Percentiles rank a stretch among this genome's conserved stretches.
phyloP scores from a whole-genome alignment of 2,888 invertebrate genomes.

The Cryptocheilus praepositus region DNA sequence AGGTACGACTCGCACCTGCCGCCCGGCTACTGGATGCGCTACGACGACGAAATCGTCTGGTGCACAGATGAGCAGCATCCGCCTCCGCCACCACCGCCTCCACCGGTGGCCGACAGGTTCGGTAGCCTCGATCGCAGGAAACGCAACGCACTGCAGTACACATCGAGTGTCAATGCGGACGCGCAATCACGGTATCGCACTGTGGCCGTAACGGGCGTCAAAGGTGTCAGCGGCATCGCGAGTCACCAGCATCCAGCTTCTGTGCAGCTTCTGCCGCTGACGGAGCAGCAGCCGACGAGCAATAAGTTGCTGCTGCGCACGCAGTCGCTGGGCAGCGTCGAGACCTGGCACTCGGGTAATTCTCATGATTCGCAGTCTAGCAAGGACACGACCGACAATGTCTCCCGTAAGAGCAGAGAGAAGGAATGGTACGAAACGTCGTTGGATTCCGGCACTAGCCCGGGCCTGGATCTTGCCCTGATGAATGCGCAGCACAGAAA shows the following conservation, averaged over 20 bases:
- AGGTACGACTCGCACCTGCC: slow-evolving; percentile 56
- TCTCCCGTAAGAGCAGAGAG: slow-evolving; percentile 71
- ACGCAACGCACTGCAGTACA: slow-evolving; percentile 64
- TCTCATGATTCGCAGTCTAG: slow-evolving; percentile 55
- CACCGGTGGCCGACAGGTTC: slow-evolving; percentile 72
- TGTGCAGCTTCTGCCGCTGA: slow-evolving; percentile 49
- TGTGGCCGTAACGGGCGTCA: slow-evolving; percentile 44
- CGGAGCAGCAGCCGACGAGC: slow-evolving; percentile 51
- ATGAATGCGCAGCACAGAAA: slow-evolving; percentile 29
- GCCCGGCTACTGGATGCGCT: slow-evolving; percentile 67
- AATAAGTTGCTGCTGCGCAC: slow-evolving; percentile 76
- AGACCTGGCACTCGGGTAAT: slow-evolving; percentile 66
- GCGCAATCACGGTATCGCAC: slow-evolving; percentile 61
- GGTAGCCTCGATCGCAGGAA: slow-evolving; percentile 80
- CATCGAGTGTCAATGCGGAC: slow-evolving; percentile 40
- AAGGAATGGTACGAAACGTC: slow-evolving; percentile 85
- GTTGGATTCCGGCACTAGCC: slow-evolving; percentile 75
- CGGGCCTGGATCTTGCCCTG: slow-evolving; percentile 34
- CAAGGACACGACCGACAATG: slow-evolving; percentile 52
- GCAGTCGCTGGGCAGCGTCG: slow-evolving; percentile 79
- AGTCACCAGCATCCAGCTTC: slow-evolving; percentile 42
- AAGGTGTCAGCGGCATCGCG: slow-evolving; percentile 25
- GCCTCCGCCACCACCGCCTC: too few species aligned
- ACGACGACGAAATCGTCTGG: slow-evolving; percentile 70
- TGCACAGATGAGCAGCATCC: slow-evolving; percentile 62